Evolutionary conservation across 2,888 invertebrate species (phyloP).

Genomic region (Lucinisca nassula): DNA sequence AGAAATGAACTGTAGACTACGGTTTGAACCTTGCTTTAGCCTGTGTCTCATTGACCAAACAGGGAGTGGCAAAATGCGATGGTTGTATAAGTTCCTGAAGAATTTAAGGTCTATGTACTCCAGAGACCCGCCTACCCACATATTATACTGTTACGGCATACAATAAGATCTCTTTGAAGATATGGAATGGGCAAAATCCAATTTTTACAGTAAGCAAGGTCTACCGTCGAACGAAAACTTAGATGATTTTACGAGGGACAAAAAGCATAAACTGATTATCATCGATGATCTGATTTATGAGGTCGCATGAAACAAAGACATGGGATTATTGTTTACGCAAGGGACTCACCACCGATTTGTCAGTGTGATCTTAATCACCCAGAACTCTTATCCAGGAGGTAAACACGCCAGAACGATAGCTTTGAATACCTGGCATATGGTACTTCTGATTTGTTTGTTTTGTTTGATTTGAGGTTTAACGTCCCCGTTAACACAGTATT

Average conservation of each 20-base stretch:
- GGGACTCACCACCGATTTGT: constrained; percentile 35
- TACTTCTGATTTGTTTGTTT: too few relatives aligned
- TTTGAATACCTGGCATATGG: constrained; percentile 19
- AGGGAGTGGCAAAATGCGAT: constrained; percentile 53
- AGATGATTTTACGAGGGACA: too few relatives aligned
- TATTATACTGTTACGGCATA: too few relatives aligned
- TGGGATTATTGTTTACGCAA: too few relatives aligned
- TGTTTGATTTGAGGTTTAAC: too few relatives aligned
- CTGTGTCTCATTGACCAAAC: constrained; percentile 54
- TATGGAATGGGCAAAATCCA: constrained; percentile 31
- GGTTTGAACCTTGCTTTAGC: constrained; percentile 56
- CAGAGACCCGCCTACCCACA: too few relatives aligned
- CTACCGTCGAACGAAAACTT: background rate
- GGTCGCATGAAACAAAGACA: constrained; percentile 11
- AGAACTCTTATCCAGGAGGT: constrained; percentile 17
- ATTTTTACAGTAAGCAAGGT: constrained; percentile 27
- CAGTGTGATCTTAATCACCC: constrained; percentile 4
- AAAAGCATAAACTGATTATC: too few relatives aligned
- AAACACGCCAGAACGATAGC: constrained; percentile 12
- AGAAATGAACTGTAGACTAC: constrained; percentile 9
- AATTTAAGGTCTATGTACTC: constrained; percentile 39
- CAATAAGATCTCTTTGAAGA: constrained; percentile 43
- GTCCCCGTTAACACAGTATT: too few relatives aligned
- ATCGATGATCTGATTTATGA: too few relatives aligned
- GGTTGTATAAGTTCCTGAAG: constrained; percentile 42